Conservation (phyloP, 2,888 invertebrate species). For the Campoplex capitator region DNA sequence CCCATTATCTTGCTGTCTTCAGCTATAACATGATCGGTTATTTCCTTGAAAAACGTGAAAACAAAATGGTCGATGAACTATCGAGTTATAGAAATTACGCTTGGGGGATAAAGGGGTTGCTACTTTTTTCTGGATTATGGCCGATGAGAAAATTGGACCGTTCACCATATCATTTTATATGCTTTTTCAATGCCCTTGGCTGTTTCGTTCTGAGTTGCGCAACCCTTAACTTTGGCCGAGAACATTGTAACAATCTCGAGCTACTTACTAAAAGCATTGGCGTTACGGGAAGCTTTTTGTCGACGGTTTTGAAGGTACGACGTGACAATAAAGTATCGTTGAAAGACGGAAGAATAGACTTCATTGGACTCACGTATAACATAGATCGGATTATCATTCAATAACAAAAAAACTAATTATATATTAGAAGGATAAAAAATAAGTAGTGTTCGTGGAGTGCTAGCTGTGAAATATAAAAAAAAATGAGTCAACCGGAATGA, state of each 20-base stretch:
- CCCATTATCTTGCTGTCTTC: background rate
- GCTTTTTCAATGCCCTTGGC: constrained; percentile 33
- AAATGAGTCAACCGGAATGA: too few relatives aligned
- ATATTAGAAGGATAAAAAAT: too few relatives aligned
- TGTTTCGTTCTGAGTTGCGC: constrained; percentile 57
- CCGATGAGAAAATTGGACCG: constrained; percentile 51
- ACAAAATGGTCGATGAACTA: constrained; percentile 59
- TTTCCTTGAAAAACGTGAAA: background rate
- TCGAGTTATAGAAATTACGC: constrained; percentile 64
- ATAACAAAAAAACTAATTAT: too few relatives aligned
- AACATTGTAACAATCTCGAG: constrained; percentile 63
- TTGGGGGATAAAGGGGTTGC: constrained; percentile 41
- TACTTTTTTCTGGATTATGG: constrained; percentile 64
- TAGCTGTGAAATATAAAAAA: too few relatives aligned
- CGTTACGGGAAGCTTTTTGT: constrained; percentile 64
- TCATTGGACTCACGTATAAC: background rate
- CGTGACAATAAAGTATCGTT: background rate
- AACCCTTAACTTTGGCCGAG: constrained; percentile 65
- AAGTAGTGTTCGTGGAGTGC: too few relatives aligned
- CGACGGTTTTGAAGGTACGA: constrained; percentile 61
- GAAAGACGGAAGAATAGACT: too few relatives aligned
- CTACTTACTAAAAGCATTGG: constrained; percentile 68
- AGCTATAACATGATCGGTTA: background rate
- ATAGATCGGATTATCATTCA: too few relatives aligned
- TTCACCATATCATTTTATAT: constrained; percentile 37